Percentiles rank a stretch among this genome's conserved stretches.
Conservation (phyloP, 2,797 vertebrate genomes). For the Bufotes viridis region DNA sequence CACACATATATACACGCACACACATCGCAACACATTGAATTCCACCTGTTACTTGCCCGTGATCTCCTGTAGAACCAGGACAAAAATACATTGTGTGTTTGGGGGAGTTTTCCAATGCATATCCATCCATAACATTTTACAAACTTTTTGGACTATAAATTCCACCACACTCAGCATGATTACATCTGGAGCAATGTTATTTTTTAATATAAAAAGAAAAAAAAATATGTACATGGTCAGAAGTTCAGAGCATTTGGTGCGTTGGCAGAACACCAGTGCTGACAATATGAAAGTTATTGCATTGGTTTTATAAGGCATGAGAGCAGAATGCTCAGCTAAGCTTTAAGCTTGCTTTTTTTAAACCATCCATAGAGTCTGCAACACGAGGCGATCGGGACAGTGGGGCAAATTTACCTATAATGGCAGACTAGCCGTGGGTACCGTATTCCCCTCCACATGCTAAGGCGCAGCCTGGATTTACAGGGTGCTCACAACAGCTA, state of each 20-base stretch:
- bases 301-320: constrained; percentile 3
- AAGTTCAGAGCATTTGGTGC: constrained; percentile 23
- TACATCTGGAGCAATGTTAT: constrained; percentile 48
- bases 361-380: background rate
- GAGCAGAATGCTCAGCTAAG: background rate
- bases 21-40: background rate
- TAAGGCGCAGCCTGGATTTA: too few species aligned
- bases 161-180: constrained; percentile 12
- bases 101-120: background rate
- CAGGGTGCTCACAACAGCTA: too few species aligned
- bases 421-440: too few species aligned
- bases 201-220: constrained; percentile 47
- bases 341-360: background rate
- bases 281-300: constrained; percentile 24
- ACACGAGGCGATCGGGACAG: background rate
- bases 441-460: too few species aligned
- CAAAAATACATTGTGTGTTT: background rate
- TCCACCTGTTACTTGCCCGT: background rate
- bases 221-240: constrained; percentile 20
- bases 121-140: background rate
- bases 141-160: constrained; percentile 7
- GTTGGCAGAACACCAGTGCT: constrained; percentile 31
- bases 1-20: too few species aligned
- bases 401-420: background rate
- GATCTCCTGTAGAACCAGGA: background rate